phyloP scores from a whole-genome alignment of 1,140 invertebrate genomes.

The Temnothorax longispinosus region DNA sequence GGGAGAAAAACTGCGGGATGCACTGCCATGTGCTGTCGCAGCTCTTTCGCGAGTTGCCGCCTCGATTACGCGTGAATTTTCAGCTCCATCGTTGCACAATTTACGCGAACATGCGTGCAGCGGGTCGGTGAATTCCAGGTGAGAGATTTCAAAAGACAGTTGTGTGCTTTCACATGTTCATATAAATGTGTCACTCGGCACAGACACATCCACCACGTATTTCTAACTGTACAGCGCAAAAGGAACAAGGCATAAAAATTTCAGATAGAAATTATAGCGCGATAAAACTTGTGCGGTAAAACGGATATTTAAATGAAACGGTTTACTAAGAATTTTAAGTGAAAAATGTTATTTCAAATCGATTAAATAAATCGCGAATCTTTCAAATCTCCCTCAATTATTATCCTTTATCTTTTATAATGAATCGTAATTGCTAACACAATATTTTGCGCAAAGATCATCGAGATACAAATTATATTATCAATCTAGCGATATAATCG shows the following conservation, averaged over 20 bases:
- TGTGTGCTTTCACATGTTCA: conserved; percentile 3
- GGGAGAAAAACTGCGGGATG: conserved; percentile 16
- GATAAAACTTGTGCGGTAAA: not conserved
- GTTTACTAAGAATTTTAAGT: not conserved
- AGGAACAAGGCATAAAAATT: not conserved
- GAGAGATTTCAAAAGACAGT: conserved; percentile 38
- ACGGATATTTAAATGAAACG: not conserved
- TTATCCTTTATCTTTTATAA: not conserved
- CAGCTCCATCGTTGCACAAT: conserved; percentile 36
- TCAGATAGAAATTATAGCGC: not conserved
- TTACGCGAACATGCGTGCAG: conserved; percentile 6
- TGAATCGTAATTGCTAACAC: not conserved
- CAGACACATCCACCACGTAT: not conserved
- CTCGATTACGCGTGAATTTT: conserved; percentile 47
- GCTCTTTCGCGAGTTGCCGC: conserved; percentile 12
- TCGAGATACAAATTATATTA: conserved; percentile 12
- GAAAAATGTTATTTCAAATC: not conserved
- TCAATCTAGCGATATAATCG: conserved; percentile 4
- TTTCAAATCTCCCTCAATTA: not conserved
- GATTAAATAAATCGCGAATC: not conserved
- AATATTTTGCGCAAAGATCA: conserved; percentile 15
- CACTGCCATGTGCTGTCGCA: not conserved
- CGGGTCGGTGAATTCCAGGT: conserved; percentile 8
- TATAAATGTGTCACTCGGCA: conserved; percentile 11
- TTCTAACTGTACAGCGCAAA: not conserved